Conservation (phyloP, 2,113 vertebrate genomes). For the human (Homo sapiens) region GRCh38 chr2:145759001-145759500, state of each 20-base stretch:
- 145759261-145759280: not conserved
- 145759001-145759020: constrained; percentile 59
- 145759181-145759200: constrained; percentile 77
- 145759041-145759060: constrained; percentile 77
- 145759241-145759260: not conserved
- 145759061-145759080: constrained; percentile 80
- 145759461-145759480: not conserved
- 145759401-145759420: not conserved
- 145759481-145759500: not conserved
- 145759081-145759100: constrained; percentile 76
- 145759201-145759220: constrained; percentile 68
- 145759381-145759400: not conserved
- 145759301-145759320: not conserved
- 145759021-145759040: constrained; percentile 75
- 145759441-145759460: not conserved
- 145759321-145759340: not conserved
- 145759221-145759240: not conserved
- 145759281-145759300: not conserved
- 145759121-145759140: constrained; percentile 76
- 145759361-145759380: not conserved
- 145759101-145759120: constrained; percentile 73
- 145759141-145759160: constrained; percentile 75
- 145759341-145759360: not conserved
- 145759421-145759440: not conserved
- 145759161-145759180: constrained; percentile 69